These are phyloP conservation scores for Pagetopsis macropterus DNA, from an alignment of 2,797 vertebrate genomes.

Conservation along the genomic window DNA sequence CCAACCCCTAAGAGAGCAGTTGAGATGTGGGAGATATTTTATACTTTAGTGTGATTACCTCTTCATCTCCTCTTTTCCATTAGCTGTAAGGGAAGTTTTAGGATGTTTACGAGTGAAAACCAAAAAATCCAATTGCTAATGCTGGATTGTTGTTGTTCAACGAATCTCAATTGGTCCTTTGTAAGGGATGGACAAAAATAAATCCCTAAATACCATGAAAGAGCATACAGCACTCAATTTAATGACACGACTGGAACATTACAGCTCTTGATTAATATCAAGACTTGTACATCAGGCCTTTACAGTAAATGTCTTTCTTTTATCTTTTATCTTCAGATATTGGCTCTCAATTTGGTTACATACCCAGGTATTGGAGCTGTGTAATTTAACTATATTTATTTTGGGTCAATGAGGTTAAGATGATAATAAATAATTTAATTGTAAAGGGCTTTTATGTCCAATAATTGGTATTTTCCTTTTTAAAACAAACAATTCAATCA, in stretches of 20 bases:
- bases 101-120: conserved; percentile 15
- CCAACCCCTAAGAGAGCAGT: conserved; percentile 48
- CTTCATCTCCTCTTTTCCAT: conserved; percentile 40
- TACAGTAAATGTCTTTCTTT: not conserved
- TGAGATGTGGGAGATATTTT: conserved; percentile 53
- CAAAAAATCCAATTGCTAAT: conserved; percentile 18
- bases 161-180: conserved; percentile 4
- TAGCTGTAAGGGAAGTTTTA: conserved; percentile 19
- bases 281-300: not conserved
- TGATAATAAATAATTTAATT: not conserved
- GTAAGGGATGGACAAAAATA: not conserved
- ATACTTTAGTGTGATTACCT: conserved; percentile 50
- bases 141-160: conserved; percentile 17
- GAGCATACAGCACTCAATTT: conserved; percentile 17
- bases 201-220: conserved; percentile 13
- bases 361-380: not conserved
- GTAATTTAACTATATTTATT: not conserved
- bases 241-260: not conserved
- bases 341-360: not conserved
- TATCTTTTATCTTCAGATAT: not conserved
- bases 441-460: not conserved
- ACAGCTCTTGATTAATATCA: not conserved
- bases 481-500: too few species aligned
- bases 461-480: too few species aligned
- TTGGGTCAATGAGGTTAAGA: not conserved